Conservation (phyloP, 2,797 vertebrate genomes). For the Morus bassanus region DNA sequence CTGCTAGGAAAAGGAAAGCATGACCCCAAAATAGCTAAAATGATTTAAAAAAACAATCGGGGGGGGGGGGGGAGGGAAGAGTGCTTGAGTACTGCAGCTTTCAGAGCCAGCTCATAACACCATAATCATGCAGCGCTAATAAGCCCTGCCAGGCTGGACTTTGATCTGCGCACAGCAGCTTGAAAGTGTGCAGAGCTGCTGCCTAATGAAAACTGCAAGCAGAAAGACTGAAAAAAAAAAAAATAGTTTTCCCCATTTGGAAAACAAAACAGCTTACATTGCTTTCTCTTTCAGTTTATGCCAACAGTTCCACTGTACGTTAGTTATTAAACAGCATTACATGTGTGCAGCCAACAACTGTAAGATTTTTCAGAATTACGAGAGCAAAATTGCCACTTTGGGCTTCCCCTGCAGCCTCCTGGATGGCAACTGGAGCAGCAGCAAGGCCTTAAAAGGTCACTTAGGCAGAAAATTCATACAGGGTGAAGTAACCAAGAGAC, state of each 20-base stretch:
- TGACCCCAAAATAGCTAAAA: constrained; percentile 6
- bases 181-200: constrained; percentile 11
- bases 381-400: not conserved
- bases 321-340: not conserved
- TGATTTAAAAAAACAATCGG: not conserved
- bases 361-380: not conserved
- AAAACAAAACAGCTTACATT: constrained; percentile 16
- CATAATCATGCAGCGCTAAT: constrained; percentile 44
- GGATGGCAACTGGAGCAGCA: not conserved
- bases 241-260: not conserved
- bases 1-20: not conserved
- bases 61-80: not conserved
- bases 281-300: constrained; percentile 44
- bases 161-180: constrained; percentile 53
- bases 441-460: constrained; percentile 34
- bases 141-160: constrained; percentile 61
- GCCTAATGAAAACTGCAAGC: constrained; percentile 46
- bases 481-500: constrained; percentile 10
- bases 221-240: not conserved
- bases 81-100: constrained; percentile 18
- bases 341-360: not conserved
- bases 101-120: constrained; percentile 35
- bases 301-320: not conserved
- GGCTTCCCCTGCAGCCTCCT: not conserved
- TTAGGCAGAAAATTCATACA: constrained; percentile 8